Evolutionary conservation across 2,797 vertebrate species (phyloP), one percentile per base, ranked within the genome.

Genomic region (Poeciliopsis gracilis): DNA sequence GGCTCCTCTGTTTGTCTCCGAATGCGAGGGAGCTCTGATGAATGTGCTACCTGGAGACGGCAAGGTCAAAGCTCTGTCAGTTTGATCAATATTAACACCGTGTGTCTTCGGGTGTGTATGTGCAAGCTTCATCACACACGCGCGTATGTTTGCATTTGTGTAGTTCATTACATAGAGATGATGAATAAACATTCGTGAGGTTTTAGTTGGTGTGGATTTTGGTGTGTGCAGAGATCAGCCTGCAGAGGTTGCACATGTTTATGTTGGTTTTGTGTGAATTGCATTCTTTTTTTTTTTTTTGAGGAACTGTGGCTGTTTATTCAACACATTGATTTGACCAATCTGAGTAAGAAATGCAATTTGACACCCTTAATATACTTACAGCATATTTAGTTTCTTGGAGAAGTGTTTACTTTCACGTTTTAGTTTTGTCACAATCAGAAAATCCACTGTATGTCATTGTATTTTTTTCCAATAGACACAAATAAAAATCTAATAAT

Each of bases 81-180:
- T 81, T 85, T 82, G 82, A 90, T 90, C 91, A 93, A 93, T 93
- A 93, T 93, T 94, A 90, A 92, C 87, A 73, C 12, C 82, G 80
- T 78, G 86, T 76, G 87, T 83, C 36, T 74, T 61, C 51, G 73
- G 70, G 49, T 70, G 77, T 82, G 33, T 61, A 61, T 46, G 41
- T 15, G 28, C 2, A 1, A 33, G 59, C 69, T 16, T 77, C 61
- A 23, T 76, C 74, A 55, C 77, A 77, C 81, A 82, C 80, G 79
- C 63, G 45, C 82, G 75, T 46, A 78, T 86, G 87, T 91, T 90
- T 92, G 86, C 79, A 0, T 85, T 85, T 84, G 83, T 75, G 72
- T 71, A 80, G 82, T 85, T 86, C 83, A 90, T 91, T 89, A 88
- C 80, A 82, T 69, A 77, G 80, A 83, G 82, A 79, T 79, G 81